A percentile compares a stretch with the other conserved stretches of the same genome.
Evolutionary conservation across 2,888 invertebrate species (phyloP).

Genomic region (Troilus luridus): DNA sequence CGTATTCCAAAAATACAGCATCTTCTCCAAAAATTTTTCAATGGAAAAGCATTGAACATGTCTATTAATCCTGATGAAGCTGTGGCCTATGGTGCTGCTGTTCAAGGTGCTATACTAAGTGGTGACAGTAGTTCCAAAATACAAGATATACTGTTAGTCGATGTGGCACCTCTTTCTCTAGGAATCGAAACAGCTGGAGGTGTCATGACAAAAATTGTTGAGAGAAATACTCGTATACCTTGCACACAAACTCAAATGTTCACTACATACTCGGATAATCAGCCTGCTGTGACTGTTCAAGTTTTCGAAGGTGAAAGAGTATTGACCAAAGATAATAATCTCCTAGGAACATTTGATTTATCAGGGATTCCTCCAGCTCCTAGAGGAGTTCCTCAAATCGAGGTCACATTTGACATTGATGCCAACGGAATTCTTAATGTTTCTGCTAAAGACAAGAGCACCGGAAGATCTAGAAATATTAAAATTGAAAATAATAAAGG

Average conservation of each 20-base stretch:
- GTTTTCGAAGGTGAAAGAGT: conserved; percentile 87
- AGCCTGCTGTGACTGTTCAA: conserved; percentile 89
- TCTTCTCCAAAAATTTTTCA: conserved; percentile 78
- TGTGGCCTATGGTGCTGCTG: conserved; percentile 85
- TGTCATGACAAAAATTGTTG: conserved; percentile 76
- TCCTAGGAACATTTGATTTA: conserved; percentile 84
- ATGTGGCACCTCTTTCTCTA: conserved; percentile 79
- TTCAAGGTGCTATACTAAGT: conserved; percentile 84
- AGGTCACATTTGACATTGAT: conserved; percentile 64
- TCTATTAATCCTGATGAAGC: conserved; percentile 87
- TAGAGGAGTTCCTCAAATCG: conserved; percentile 82
- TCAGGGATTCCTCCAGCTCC: conserved; percentile 84
- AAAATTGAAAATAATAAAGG: conserved; percentile 72
- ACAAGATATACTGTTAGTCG: conserved; percentile 80
- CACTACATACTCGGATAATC: conserved; percentile 93
- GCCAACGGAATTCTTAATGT: conserved; percentile 85
- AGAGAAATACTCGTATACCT: conserved; percentile 71
- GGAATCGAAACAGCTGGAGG: conserved; percentile 86
- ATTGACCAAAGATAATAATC: conserved; percentile 92
- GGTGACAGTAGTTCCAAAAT: conserved; percentile 75
- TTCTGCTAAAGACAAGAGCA: conserved; percentile 69
- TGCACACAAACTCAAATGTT: conserved; percentile 78
- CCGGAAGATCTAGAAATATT: conserved; percentile 70
- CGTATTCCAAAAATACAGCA: conserved; percentile 70
- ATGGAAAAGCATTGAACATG: conserved; percentile 79